Percentiles rank a stretch among this genome's conserved stretches.
phyloP scores from a whole-genome alignment of 2,113 vertebrate genomes.

The Boleophthalmus pectinirostris region DNA sequence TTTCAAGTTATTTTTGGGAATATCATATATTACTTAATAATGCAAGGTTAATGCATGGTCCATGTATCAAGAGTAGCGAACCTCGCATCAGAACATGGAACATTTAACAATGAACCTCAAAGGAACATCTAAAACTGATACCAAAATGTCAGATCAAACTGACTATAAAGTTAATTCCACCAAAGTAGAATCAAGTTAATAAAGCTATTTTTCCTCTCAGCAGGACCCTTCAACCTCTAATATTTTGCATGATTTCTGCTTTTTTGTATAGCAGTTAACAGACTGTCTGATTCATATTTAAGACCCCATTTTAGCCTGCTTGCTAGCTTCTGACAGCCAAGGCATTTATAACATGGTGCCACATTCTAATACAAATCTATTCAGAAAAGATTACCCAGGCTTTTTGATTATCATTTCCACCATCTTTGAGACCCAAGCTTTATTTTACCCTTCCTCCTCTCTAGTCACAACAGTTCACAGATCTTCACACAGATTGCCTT shows the following conservation, averaged over 20 bases:
- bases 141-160: neutral
- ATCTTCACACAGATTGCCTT: constrained; percentile 32
- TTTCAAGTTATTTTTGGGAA: too few species aligned
- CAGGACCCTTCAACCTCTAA: constrained; percentile 16
- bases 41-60: too few species aligned
- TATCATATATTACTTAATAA: too few species aligned
- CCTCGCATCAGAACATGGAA: too few species aligned
- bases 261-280: constrained; percentile 56
- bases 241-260: constrained; percentile 39
- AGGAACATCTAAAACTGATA: neutral
- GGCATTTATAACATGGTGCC: constrained; percentile 65
- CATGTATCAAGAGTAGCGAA: too few species aligned
- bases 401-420: constrained; percentile 75
- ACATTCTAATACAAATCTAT: constrained; percentile 73
- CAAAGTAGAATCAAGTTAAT: constrained; percentile 38
- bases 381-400: constrained; percentile 69
- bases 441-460: constrained; percentile 17
- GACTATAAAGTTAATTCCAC: constrained; percentile 19
- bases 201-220: constrained; percentile 46
- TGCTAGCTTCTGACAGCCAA: constrained; percentile 61
- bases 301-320: constrained; percentile 67
- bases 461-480: constrained; percentile 35
- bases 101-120: neutral
- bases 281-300: constrained; percentile 51
- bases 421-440: constrained; percentile 57